These are phyloP conservation scores for Liodrosophila aerea DNA, from an alignment of 2,888 invertebrate species.

Conservation along the genomic window DNA sequence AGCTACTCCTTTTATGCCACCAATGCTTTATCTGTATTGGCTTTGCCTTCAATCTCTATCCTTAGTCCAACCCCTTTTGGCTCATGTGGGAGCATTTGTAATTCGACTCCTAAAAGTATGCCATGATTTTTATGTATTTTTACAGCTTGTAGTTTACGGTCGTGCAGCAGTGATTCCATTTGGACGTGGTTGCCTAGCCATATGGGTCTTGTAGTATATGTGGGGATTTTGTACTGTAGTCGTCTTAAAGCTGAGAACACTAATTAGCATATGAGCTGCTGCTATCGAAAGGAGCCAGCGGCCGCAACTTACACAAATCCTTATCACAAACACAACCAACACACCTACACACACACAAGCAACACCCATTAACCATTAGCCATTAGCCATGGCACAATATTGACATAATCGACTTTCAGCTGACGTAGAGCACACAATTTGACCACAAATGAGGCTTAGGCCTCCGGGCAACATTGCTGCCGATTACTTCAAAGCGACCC, in stretches of 20 bases:
- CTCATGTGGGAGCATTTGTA: conserved; percentile 41
- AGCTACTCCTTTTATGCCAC: conserved; percentile 64
- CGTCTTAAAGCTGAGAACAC: conserved; percentile 25
- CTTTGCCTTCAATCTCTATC: conserved; percentile 1
- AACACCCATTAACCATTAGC: conserved; percentile 45
- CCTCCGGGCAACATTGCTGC: conserved; percentile 57
- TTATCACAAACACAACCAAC: conserved; percentile 59
- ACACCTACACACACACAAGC: neutral
- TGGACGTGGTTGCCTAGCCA: conserved; percentile 21
- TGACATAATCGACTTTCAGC: conserved; percentile 78
- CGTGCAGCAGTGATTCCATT: conserved; percentile 26
- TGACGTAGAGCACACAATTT: conserved; percentile 71
- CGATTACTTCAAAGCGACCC: conserved; percentile 64
- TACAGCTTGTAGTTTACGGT: conserved; percentile 54
- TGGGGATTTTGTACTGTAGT: neutral
- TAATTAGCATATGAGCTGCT: conserved; percentile 62
- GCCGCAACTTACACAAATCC: conserved; percentile 58
- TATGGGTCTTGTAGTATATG: conserved; percentile 23
- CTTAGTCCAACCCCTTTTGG: conserved; percentile 30
- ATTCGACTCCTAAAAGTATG: conserved; percentile 67
- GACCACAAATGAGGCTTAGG: conserved; percentile 76
- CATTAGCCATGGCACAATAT: conserved; percentile 70
- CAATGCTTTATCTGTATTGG: conserved; percentile 8
- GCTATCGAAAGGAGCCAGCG: conserved; percentile 25
- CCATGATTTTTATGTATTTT: conserved; percentile 64